Conservation (phyloP, 2,797 vertebrate genomes). For the Fringilla coelebs region DNA sequence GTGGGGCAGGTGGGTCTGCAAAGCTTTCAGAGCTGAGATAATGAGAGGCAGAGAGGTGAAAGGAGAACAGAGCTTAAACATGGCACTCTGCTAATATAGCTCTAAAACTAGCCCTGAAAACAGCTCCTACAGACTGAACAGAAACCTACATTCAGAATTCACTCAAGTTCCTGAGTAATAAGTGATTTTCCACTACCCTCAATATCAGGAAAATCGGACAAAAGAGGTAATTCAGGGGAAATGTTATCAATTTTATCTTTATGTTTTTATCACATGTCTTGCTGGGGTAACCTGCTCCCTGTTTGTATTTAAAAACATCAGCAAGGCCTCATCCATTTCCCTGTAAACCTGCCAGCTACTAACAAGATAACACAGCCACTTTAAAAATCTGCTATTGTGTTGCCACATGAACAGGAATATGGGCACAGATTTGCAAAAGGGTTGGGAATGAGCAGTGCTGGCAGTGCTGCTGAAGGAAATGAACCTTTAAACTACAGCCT, state of each 20-base stretch:
- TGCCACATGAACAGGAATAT: background rate
- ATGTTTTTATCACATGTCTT: background rate
- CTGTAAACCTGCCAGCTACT: background rate
- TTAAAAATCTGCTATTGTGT: background rate
- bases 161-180: background rate
- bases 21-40: background rate
- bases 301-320: background rate
- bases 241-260: background rate
- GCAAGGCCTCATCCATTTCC: background rate
- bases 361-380: background rate
- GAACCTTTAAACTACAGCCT: background rate
- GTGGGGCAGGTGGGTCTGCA: background rate
- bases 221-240: background rate
- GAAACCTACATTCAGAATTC: conserved; percentile 11
- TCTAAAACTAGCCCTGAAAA: background rate
- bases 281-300: background rate
- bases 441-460: background rate
- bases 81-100: background rate
- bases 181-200: background rate
- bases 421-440: background rate
- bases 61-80: background rate
- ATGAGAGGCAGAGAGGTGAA: background rate
- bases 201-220: background rate
- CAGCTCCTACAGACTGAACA: background rate
- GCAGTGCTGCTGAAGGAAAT: background rate